Evolutionary conservation across 2,888 invertebrate genomes (phyloP).

Genomic region (Nomada ruficornis): DNA sequence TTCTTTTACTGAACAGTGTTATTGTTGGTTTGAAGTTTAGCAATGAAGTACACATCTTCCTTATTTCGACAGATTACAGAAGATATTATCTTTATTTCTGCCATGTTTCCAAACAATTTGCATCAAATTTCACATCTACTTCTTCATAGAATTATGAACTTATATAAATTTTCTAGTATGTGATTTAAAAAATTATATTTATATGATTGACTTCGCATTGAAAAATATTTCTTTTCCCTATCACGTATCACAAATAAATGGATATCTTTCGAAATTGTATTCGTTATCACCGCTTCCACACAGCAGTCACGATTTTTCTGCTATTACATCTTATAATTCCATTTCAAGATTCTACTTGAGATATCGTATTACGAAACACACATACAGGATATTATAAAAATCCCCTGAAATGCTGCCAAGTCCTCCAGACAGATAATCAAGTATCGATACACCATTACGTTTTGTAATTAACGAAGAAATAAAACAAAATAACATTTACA

Average conservation of each 20-base stretch:
- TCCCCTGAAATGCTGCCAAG: slow-evolving; percentile 55
- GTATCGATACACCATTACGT: slow-evolving; percentile 49
- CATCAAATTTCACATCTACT: slow-evolving; percentile 44
- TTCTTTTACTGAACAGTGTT: slow-evolving; percentile 60
- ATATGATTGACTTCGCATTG: slow-evolving; percentile 60
- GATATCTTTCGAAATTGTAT: slow-evolving; percentile 56
- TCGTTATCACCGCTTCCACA: slow-evolving; percentile 23
- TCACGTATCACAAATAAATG: slow-evolving; percentile 64
- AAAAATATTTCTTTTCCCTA: slow-evolving; percentile 64
- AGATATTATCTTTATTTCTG: slow-evolving; percentile 45
- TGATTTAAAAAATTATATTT: slow-evolving; percentile 67
- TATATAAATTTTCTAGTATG: slow-evolving; percentile 61
- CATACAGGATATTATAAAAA: slow-evolving; percentile 48
- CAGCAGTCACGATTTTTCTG: slow-evolving; percentile 39
- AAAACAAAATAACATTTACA: slow-evolving; percentile 38
- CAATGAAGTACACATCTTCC: slow-evolving; percentile 47
- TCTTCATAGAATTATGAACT: slow-evolving; percentile 58
- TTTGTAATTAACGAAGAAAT: slow-evolving; percentile 46
- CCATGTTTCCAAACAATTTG: slow-evolving; percentile 47
- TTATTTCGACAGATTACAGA: slow-evolving; percentile 35
- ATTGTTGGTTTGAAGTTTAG: slow-evolving; percentile 40
- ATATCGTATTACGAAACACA: slow-evolving; percentile 60
- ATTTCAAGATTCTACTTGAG: slow-evolving; percentile 48
- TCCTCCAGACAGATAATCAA: slow-evolving; percentile 57
- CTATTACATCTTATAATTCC: slow-evolving; percentile 58